Percentiles rank a stretch among this genome's conserved stretches.
Conservation (phyloP, 1,140 invertebrate genomes). For the Lepidurus apus region DNA sequence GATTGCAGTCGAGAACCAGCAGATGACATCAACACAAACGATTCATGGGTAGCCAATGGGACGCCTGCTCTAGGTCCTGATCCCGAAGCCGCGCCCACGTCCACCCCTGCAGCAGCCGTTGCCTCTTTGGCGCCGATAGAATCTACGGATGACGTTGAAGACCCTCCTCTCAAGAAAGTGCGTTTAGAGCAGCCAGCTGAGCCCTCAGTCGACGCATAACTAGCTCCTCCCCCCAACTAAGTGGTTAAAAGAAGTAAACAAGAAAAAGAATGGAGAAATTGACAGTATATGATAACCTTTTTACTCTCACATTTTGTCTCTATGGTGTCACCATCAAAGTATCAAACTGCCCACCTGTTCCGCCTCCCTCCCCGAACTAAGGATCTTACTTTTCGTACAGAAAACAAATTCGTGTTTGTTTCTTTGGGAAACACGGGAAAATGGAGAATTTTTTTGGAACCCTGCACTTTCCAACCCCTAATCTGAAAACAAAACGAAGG, state of each 20-base stretch:
- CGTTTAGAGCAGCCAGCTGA: neutral
- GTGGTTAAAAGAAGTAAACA: neutral
- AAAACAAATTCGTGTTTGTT: neutral
- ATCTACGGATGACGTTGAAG: constrained; percentile 4
- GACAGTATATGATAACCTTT: constrained; percentile 4
- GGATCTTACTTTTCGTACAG: neutral
- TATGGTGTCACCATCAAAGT: neutral
- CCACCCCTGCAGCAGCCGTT: constrained; percentile 3
- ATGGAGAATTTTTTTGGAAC: neutral
- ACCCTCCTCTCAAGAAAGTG: constrained; percentile 21
- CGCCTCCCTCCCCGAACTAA: neutral
- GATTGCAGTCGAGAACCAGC: constrained; percentile 27
- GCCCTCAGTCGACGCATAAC: constrained; percentile 2
- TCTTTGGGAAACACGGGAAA: neutral
- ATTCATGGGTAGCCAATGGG: constrained; percentile 19
- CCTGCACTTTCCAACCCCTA: neutral
- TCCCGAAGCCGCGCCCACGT: neutral
- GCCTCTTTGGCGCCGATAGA: neutral
- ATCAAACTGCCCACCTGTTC: neutral
- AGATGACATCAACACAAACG: constrained; percentile 23
- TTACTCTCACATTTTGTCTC: constrained; percentile 9
- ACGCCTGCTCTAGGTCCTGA: constrained; percentile 18
- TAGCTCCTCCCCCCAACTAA: neutral
- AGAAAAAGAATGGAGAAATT: neutral
- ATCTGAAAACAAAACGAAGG: neutral